Evolutionary conservation across 1,140 invertebrate genomes (phyloP), one percentile per base, ranked within the genome.

Genomic region (Berghia stephanieae): DNA sequence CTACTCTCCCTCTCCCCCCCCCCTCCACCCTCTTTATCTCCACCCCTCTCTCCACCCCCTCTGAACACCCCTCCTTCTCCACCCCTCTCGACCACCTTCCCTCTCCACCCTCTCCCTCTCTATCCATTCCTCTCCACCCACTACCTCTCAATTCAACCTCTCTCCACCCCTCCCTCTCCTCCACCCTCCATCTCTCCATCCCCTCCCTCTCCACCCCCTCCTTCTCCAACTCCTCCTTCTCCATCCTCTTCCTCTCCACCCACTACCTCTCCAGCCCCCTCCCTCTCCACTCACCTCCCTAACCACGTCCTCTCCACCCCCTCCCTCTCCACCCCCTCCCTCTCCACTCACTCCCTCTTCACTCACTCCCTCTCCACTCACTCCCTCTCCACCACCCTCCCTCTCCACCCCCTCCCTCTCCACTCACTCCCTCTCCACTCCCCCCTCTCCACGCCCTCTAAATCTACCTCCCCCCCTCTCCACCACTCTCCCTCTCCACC

Each of bases 21-120:
- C n/a, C n/a, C n/a, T n/a, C n/a, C n/a, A n/a, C n/a, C n/a, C n/a
- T n/a, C n/a, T n/a, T n/a, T n/a, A n/a, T n/a, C n/a, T n/a, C n/a
- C n/a, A n/a, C n/a, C n/a, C n/a, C n/a, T n/a, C n/a, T n/a, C n/a
- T n/a, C n/a, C n/a, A n/a, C n/a, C n/a, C n/a, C n/a, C n/a, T n/a
- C n/a, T n/a, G n/a, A n/a, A n/a, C n/a, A n/a, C n/a, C n/a, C n/a
- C n/a, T n/a, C n/a, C n/a, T n/a, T n/a, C n/a, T n/a, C n/a, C n/a
- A n/a, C n/a, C n/a, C n/a, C n/a, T n/a, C n/a, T n/a, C n/a, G n/a
- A n/a, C n/a, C n/a, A n/a, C n/a, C n/a, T n/a, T n/a, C n/a, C n/a
- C n/a, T n/a, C n/a, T n/a, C 36, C 57, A 27, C 57, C 36, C 57
- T 60, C 57, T 60, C 57, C 36, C 57, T 60, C 57, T 60, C 57